These are phyloP conservation scores for Drosophila merina DNA, from an alignment of 2,888 invertebrate species.

Conservation along the genomic window DNA sequence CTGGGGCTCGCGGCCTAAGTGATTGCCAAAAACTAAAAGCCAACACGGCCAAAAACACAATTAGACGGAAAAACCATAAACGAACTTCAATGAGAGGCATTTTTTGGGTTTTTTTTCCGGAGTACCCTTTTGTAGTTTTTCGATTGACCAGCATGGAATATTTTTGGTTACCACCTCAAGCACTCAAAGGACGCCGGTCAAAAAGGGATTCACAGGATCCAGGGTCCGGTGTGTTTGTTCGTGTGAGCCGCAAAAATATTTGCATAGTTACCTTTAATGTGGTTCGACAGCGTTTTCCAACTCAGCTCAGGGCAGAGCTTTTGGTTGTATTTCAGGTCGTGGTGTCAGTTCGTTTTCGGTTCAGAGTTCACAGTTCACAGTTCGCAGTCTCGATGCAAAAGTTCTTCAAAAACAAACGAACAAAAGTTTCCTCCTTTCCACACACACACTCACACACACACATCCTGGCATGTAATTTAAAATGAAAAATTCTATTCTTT, in stretches of 20 bases:
- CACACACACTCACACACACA: slow-evolving; percentile 27
- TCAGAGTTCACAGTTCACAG: slow-evolving; percentile 20
- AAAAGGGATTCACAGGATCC: slow-evolving; percentile 23
- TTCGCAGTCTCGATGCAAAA: slow-evolving; percentile 44
- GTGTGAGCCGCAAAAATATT: slow-evolving; percentile 82
- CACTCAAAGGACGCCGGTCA: neutral
- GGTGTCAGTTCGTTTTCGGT: slow-evolving; percentile 6
- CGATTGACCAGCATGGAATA: slow-evolving; percentile 73
- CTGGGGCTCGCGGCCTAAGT: slow-evolving; percentile 48
- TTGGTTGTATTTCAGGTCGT: slow-evolving; percentile 4
- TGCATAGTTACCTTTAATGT: slow-evolving; percentile 83
- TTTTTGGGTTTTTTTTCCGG: too few relatives aligned
- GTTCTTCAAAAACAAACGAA: slow-evolving; percentile 71
- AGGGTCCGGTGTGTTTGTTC: slow-evolving; percentile 59
- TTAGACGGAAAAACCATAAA: slow-evolving; percentile 27
- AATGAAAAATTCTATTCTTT: slow-evolving; percentile 79
- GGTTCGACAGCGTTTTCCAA: slow-evolving; percentile 67
- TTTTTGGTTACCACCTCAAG: slow-evolving; percentile 60
- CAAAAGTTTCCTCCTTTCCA: slow-evolving; percentile 68
- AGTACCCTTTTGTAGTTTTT: slow-evolving; percentile 44
- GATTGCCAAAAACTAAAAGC: slow-evolving; percentile 65
- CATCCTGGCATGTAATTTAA: slow-evolving; percentile 65
- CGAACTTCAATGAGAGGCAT: slow-evolving; percentile 12
- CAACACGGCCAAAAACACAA: slow-evolving; percentile 39
- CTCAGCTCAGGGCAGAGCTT: slow-evolving; percentile 6